These are phyloP conservation scores for Actinernus sp. DNA, from an alignment of 92 coral and sea anemone species.

Conservation along the genomic window DNA sequence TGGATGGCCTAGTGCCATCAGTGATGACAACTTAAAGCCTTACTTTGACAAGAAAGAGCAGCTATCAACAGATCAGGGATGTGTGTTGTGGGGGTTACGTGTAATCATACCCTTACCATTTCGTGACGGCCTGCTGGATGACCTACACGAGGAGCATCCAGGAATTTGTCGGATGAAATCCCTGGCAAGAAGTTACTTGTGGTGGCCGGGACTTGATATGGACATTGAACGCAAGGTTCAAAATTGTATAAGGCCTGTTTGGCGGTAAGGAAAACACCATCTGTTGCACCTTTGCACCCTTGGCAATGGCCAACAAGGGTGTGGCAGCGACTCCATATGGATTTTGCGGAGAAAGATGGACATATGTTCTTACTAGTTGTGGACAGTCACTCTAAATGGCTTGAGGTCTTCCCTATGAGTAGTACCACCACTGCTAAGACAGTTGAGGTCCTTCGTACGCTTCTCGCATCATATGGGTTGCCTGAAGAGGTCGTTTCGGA, in stretches of 20 bases:
- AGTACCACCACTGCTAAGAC: slow-evolving; percentile 19
- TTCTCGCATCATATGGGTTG: slow-evolving; percentile 27
- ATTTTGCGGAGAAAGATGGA: slow-evolving; percentile 11
- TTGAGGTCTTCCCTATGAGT: slow-evolving; percentile 18
- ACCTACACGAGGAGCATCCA: slow-evolving; percentile 30
- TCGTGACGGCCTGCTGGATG: slow-evolving; percentile 22
- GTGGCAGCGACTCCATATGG: slow-evolving; percentile 22
- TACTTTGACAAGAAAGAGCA: slow-evolving; percentile 8
- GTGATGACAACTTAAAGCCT: slow-evolving; percentile 18
- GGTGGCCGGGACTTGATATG: slow-evolving; percentile 31
- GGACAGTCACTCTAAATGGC: slow-evolving; percentile 10
- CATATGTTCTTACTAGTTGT: slow-evolving; percentile 2
- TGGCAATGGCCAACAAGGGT: slow-evolving; percentile 26
- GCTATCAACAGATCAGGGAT: slow-evolving; percentile 18
- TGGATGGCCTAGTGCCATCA: slow-evolving; percentile 25
- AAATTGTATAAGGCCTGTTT: slow-evolving; percentile 24
- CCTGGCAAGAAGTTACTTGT: slow-evolving; percentile 21
- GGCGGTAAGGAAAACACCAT: no score
- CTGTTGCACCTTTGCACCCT: slow-evolving; percentile 25
- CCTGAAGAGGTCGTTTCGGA: slow-evolving; percentile 32
- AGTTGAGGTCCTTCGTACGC: no score
- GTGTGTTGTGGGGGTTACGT: slow-evolving; percentile 40
- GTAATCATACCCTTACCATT: slow-evolving; percentile 12
- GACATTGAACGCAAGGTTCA: slow-evolving; percentile 13
- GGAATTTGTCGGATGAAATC: slow-evolving; percentile 37